Evolutionary conservation across 2,888 invertebrate genomes (phyloP).

Genomic region (Scelioninae gen. 2): DNA sequence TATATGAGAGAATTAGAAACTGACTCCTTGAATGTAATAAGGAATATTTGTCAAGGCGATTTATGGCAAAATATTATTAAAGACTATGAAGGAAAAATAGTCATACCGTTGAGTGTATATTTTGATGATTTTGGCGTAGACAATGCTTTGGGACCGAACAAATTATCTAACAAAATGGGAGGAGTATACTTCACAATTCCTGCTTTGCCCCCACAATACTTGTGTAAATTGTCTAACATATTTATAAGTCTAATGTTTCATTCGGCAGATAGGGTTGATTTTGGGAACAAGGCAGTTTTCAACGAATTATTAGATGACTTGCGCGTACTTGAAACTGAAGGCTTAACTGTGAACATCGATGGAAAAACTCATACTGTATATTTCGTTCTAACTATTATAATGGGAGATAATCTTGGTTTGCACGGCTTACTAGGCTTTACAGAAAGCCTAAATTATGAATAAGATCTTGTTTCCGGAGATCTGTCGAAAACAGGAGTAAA

Average conservation of each 20-base stretch:
- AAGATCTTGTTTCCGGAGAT: constrained; percentile 41
- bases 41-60: constrained; percentile 8
- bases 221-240: constrained; percentile 14
- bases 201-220: constrained; percentile 3
- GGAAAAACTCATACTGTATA: not conserved
- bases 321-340: constrained; percentile 4
- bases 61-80: constrained; percentile 15
- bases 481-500: constrained; percentile 43
- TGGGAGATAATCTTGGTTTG: constrained; percentile 21
- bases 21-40: not conserved
- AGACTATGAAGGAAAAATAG: not conserved
- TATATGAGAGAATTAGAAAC: too few species aligned
- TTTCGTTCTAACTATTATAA: constrained; percentile 10
- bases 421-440: constrained; percentile 21
- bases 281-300: constrained; percentile 4
- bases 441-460: constrained; percentile 44
- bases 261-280: constrained; percentile 4
- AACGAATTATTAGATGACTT: not conserved
- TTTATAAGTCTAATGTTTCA: constrained; percentile 13
- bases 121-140: constrained; percentile 27
- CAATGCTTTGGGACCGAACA: constrained; percentile 13
- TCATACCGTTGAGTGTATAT: constrained; percentile 24
- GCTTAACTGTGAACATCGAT: not conserved
- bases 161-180: constrained; percentile 13
- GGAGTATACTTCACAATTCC: constrained; percentile 13